phyloP scores from a whole-genome alignment of 1,140 invertebrate genomes.

The Drosophila equinoxialis region DNA sequence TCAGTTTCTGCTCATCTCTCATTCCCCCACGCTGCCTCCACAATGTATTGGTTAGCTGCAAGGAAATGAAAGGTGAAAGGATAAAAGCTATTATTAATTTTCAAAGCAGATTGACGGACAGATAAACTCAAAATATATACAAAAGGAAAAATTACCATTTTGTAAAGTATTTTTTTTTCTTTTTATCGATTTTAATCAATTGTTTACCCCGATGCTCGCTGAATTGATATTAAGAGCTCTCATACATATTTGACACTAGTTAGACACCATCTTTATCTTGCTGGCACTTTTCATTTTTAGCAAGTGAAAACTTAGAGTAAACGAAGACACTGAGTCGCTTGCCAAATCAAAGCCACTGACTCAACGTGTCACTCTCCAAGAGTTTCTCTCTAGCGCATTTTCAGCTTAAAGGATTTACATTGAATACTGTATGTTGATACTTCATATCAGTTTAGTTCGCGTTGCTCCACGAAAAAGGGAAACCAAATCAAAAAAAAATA shows the following conservation, averaged over 20 bases:
- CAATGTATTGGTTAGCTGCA: slow-evolving; percentile 12
- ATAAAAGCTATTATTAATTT: slow-evolving; percentile 12
- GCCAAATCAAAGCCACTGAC: slow-evolving; percentile 31
- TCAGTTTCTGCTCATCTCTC: neutral
- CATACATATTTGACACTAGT: neutral
- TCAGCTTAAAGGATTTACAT: slow-evolving; percentile 77
- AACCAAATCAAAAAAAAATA: slow-evolving; percentile 18
- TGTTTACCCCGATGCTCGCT: no score
- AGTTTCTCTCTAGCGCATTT: slow-evolving; percentile 61
- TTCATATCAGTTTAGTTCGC: slow-evolving; percentile 76
- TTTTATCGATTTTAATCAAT: slow-evolving; percentile 3
- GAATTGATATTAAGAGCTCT: neutral
- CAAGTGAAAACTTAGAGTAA: slow-evolving; percentile 1
- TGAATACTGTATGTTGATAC: slow-evolving; percentile 77
- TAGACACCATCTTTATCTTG: neutral
- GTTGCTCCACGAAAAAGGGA: neutral
- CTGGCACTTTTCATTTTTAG: neutral
- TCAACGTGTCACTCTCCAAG: slow-evolving; percentile 43
- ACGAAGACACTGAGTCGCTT: neutral
- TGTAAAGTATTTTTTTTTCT: neutral
- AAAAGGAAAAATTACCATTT: neutral
- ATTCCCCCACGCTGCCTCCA: neutral
- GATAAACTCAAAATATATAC: neutral
- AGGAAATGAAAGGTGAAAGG: slow-evolving; percentile 33
- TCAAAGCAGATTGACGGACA: slow-evolving; percentile 3